phyloP scores from a whole-genome alignment of 2,888 invertebrate species.

The Pristionchus fissidentatus region DNA sequence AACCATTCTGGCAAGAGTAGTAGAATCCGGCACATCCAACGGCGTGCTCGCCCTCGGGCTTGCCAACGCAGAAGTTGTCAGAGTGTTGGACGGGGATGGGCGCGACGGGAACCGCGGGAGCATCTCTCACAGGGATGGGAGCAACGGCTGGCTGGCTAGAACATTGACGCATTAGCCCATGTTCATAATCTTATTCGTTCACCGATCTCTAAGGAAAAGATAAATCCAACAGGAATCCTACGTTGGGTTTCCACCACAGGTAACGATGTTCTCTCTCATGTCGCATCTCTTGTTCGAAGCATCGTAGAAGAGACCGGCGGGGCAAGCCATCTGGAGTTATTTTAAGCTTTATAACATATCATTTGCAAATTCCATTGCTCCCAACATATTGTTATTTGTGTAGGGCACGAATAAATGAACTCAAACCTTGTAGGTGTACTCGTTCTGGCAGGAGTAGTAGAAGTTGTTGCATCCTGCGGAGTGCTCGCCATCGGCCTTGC shows the following conservation, averaged over 20 bases:
- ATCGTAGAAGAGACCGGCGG: conserved; percentile 52
- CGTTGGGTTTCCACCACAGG: conserved; percentile 54
- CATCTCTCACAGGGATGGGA: background rate
- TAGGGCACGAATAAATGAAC: no score
- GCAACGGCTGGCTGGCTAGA: background rate
- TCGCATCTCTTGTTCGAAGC: conserved; percentile 48
- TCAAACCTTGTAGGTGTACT: conserved; percentile 14
- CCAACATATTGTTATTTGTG: no score
- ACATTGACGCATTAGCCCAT: background rate
- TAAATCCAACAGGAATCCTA: no score
- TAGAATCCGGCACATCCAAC: background rate
- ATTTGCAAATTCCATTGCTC: background rate
- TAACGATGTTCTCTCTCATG: conserved; percentile 49
- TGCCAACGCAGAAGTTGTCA: conserved; percentile 33
- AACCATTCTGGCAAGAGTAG: conserved; percentile 19
- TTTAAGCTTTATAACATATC: background rate
- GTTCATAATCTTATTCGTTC: background rate
- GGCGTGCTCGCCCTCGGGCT: conserved; percentile 12
- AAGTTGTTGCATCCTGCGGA: background rate
- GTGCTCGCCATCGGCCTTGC: conserved; percentile 28
- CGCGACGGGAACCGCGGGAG: background rate
- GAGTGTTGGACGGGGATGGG: background rate
- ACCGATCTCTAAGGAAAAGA: background rate
- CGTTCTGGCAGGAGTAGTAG: conserved; percentile 34
- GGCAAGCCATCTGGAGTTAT: conserved; percentile 51